These are phyloP conservation scores for Pinctada fucata DNA, from an alignment of 2,888 invertebrate genomes.

Conservation along the genomic window DNA sequence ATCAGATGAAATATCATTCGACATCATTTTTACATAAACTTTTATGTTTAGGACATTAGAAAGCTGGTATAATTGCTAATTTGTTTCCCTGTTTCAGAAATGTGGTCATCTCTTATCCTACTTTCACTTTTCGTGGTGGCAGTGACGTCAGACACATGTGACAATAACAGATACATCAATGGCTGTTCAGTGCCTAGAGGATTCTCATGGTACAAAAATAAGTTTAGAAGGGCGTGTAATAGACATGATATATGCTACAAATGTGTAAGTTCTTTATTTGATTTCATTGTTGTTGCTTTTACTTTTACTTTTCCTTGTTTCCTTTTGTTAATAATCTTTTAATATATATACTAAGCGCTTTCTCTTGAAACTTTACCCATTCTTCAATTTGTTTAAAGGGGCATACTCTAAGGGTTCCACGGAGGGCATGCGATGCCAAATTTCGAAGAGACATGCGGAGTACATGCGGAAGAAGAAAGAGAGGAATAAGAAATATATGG, in stretches of 20 bases:
- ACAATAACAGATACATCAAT: not conserved
- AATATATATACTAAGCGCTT: too few relatives aligned
- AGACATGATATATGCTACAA: slow-evolving; percentile 31
- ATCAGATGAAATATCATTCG: too few relatives aligned
- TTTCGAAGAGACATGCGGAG: not conserved
- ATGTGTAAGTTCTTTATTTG: slow-evolving; percentile 27
- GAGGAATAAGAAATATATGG: not conserved
- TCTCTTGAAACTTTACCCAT: too few relatives aligned
- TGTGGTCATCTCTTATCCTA: too few relatives aligned
- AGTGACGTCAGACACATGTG: not conserved
- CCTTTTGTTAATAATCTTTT: too few relatives aligned
- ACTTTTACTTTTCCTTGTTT: too few relatives aligned
- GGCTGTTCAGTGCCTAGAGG: not conserved
- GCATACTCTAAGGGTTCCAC: not conserved
- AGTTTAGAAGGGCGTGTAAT: slow-evolving; percentile 18
- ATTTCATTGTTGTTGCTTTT: too few relatives aligned
- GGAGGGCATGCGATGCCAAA: not conserved
- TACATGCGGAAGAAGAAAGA: not conserved
- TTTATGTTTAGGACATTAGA: too few relatives aligned
- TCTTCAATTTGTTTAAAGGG: too few relatives aligned
- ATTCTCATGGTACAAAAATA: not conserved
- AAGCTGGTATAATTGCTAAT: too few relatives aligned
- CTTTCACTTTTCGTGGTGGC: not conserved
- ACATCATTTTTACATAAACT: too few relatives aligned
- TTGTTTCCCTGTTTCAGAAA: too few relatives aligned